Base-by-base conservation (phyloP, 2,113 vertebrate genomes). In the Ophiodon elongatus region DNA sequence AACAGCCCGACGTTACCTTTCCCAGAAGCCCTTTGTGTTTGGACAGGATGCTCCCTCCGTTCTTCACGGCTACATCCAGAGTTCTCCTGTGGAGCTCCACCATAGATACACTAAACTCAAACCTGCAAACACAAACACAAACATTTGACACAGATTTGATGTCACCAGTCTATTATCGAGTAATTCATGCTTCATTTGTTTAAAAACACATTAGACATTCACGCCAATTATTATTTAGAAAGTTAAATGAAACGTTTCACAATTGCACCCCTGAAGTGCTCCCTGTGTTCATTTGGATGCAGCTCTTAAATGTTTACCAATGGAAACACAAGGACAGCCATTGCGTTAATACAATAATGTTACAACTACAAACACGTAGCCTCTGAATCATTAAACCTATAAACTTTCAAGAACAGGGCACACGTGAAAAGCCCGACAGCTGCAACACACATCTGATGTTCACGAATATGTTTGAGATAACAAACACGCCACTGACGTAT, bases 1-100 rank as follows among this genome's bases (percentile, higher is more conserved):
- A 59, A 47, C 15, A 29, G 9, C 3, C 2, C 45, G 27, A 37
- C 15, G 39, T 71, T 89, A 98, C 98, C 95, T 99, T 99, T 93
- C 98, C 98, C 84, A 99, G 94, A 23, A 99, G 96, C 52, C 98
- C 98, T 96, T 97, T 99, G 91, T 98, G 97, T 97, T 98, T 98
- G 91, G 97, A 99, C 89, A 99, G 90, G 88, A 99, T 96, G 73
- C 97, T 97, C 2, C 98, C 97, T 35, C 97, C 96, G 83, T 99
- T 99, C 93, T 99, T 99, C 81, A 99, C 98, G 0, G 98, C 97
- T 59, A 99, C 96, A 73, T 99, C 98, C 89, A 99, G 91, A 6
- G 96, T 98, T 86, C 98, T 97, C 86, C 96, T 96, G 87, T 97
- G 96, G 37, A 98, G 96, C 83, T 99, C 98, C 54, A 97, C 96